phyloP scores from a whole-genome alignment of 2,113 vertebrate genomes.

The Oenanthe melanoleuca region DNA sequence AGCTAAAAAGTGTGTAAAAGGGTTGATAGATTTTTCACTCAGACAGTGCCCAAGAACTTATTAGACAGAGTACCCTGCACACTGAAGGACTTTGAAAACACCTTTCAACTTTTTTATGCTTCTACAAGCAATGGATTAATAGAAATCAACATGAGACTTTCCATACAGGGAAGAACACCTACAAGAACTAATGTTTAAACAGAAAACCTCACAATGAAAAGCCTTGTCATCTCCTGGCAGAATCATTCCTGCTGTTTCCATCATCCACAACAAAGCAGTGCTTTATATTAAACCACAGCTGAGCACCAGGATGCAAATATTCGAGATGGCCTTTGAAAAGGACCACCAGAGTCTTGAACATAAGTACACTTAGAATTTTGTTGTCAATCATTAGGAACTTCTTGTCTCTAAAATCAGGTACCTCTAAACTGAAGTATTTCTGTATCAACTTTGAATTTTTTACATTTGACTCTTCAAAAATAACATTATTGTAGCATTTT shows the following conservation, averaged over 20 bases:
- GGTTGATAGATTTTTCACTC: not conserved
- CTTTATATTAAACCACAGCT: not conserved
- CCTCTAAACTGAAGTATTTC: not conserved
- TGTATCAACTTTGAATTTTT: not conserved
- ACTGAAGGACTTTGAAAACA: not conserved
- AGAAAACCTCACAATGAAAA: not conserved
- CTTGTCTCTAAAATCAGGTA: not conserved
- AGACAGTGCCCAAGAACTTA: not conserved
- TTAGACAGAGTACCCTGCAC: not conserved
- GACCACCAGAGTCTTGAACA: not conserved
- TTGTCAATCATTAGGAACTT: not conserved
- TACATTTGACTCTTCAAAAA: not conserved
- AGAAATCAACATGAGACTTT: not conserved
- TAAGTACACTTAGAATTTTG: not conserved
- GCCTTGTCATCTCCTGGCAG: not conserved
- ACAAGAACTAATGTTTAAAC: not conserved
- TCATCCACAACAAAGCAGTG: not conserved
- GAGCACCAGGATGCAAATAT: not conserved
- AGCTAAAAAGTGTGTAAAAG: not conserved
- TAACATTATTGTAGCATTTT: not conserved
- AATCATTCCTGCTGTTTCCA: not conserved
- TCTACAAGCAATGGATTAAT: not conserved
- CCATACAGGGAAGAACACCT: not conserved
- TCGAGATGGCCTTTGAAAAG: not conserved
- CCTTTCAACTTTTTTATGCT: not conserved